Base-by-base conservation (phyloP, 2,113 vertebrate species). In the Phylloscopus trochiloides region DNA sequence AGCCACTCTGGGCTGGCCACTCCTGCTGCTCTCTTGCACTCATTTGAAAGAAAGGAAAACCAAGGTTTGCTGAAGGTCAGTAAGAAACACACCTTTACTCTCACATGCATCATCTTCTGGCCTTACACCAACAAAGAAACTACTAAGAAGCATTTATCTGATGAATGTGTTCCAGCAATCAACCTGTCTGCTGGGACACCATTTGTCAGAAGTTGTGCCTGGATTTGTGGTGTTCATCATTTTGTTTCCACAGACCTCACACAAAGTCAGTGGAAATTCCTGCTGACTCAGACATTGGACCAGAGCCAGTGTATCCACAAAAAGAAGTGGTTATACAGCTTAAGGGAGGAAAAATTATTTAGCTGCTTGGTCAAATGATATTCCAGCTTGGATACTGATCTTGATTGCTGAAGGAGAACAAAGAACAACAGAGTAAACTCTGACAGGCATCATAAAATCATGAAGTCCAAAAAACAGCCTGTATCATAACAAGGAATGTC, bases 161-260 rank as follows among this genome's bases (percentile, higher is more conserved):
- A 91, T 82, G 77, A 92, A 94, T 61, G 74, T 76, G 88, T 91
- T 52, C 58, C 82, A 92, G 90, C 84, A 75, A 91, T 85, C 96
- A 92, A 38, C 66, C 87, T 87, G 89, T 75, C 93, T 73, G 42
- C 3, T 25, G 84, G 95, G 91, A 92, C 62, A 75, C 40, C 81
- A 68, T 67, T 51, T 32, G 2, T 91, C 47, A 90, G 38, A 91
- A 91, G 74, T 17, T 52, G 54, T 54, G 77, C 87, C 83, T 65
- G 86, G 59, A 72, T 91, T 50, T 72, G 73, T 29, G 66, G 58
- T 85, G 76, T 38, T 87, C 86, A 79, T 92, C 54, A 3, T 61
- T 84, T 86, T 72, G 80, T 70, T 75, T 54, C 82, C 1, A 0
- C 84, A 92, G 54, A 91, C 66, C 75, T 85, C 86, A 94, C 77